A percentile compares a stretch with the other conserved stretches of the same genome.
Conservation (phyloP, 2,113 vertebrate species). For the Spea multiplicata region DNA sequence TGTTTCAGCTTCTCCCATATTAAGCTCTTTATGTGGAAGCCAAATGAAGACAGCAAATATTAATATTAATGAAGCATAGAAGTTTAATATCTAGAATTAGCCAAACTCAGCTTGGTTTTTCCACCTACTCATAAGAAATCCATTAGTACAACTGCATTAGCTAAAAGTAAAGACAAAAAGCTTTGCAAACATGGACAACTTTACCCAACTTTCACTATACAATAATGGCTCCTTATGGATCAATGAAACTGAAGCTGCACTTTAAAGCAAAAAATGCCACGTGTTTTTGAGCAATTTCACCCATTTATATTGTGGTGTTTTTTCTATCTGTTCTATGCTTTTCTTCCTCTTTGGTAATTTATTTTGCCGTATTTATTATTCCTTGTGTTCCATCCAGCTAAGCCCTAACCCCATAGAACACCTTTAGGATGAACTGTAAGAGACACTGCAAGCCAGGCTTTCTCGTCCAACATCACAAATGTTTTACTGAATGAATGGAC, state of each 20-base stretch:
- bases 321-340: too few species aligned
- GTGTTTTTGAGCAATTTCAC: not conserved
- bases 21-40: slow-evolving; percentile 54
- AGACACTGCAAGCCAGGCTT: too few species aligned
- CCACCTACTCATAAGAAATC: slow-evolving; percentile 61
- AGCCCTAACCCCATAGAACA: too few species aligned
- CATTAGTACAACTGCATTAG: slow-evolving; percentile 66
- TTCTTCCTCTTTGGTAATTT: too few species aligned
- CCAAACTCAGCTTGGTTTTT: slow-evolving; percentile 51
- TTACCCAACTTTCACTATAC: slow-evolving; percentile 43
- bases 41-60: slow-evolving; percentile 56
- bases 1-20: slow-evolving; percentile 38
- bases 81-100: slow-evolving; percentile 61
- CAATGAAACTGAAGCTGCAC: slow-evolving; percentile 45
- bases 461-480: too few species aligned
- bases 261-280: not conserved
- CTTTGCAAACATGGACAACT: slow-evolving; percentile 60
- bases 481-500: too few species aligned
- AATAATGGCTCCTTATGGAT: slow-evolving; percentile 37
- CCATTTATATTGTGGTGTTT: too few species aligned
- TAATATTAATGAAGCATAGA: slow-evolving; percentile 68
- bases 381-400: too few species aligned
- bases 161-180: slow-evolving; percentile 63
- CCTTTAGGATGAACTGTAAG: too few species aligned
- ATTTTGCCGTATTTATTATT: too few species aligned